A percentile compares a stretch with the other conserved stretches of the same genome.
phyloP scores from a whole-genome alignment of 2,888 invertebrate genomes.

The Congeria kusceri region DNA sequence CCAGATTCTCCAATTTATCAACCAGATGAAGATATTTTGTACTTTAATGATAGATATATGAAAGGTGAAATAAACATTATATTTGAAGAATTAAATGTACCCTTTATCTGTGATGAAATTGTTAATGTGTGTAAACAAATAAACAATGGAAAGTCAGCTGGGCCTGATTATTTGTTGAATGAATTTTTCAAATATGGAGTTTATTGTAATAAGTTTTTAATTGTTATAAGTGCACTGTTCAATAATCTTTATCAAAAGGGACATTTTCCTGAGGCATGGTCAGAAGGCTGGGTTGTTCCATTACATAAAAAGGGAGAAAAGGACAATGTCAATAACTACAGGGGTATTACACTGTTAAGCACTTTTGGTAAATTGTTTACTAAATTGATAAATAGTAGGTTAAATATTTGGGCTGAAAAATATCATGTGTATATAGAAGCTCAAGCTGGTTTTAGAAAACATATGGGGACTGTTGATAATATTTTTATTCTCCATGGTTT shows the following conservation, averaged over 20 bases:
- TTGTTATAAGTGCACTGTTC: background rate
- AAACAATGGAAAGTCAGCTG: background rate
- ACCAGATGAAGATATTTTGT: background rate
- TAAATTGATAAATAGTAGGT: slow-evolving; percentile 23
- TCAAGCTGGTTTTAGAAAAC: slow-evolving; percentile 34
- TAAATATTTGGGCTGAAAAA: slow-evolving; percentile 29
- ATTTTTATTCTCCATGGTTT: slow-evolving; percentile 38
- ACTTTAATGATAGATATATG: background rate
- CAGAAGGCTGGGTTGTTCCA: slow-evolving; percentile 1
- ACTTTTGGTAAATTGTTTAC: slow-evolving; percentile 2
- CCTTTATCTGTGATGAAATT: background rate
- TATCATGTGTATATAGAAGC: slow-evolving; percentile 29
- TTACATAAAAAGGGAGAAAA: slow-evolving; percentile 11
- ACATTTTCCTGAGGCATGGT: slow-evolving; percentile 5
- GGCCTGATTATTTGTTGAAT: slow-evolving; percentile 9
- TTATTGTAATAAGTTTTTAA: background rate
- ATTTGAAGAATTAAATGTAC: background rate
- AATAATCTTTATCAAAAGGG: background rate
- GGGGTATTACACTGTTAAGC: slow-evolving; percentile 5
- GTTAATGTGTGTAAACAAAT: background rate
- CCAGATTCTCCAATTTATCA: background rate
- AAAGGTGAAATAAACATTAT: background rate
- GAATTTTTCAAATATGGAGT: background rate
- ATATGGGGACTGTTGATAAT: slow-evolving; percentile 31
- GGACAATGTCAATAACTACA: slow-evolving; percentile 2